phyloP scores from a whole-genome alignment of 2,113 vertebrate genomes.

The Eulemur macaco region DNA sequence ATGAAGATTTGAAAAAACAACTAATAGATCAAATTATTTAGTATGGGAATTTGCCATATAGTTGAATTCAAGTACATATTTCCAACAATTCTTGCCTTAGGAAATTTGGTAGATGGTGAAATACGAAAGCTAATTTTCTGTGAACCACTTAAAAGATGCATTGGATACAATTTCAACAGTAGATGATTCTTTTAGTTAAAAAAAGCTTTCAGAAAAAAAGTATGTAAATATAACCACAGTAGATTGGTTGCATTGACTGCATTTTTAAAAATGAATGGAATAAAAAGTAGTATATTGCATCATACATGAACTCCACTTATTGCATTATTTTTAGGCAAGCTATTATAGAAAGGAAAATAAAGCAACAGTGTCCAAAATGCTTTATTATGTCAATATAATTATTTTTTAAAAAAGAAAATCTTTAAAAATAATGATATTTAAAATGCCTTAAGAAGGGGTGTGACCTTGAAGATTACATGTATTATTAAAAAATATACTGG shows the following conservation, averaged over 20 bases:
- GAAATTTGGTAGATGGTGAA: conserved; percentile 5
- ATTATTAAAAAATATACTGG: not conserved
- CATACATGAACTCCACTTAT: not conserved
- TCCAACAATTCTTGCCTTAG: not conserved
- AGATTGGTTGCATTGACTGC: not conserved
- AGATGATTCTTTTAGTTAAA: not conserved
- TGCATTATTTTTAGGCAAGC: not conserved
- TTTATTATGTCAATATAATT: not conserved
- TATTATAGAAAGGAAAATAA: not conserved
- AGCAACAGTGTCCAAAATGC: not conserved
- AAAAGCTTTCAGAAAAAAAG: not conserved
- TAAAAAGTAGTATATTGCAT: not conserved
- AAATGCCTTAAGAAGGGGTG: not conserved
- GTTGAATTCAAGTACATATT: not conserved
- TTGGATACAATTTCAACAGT: not conserved
- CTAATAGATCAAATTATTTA: not conserved
- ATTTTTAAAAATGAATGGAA: not conserved
- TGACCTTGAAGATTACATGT: not conserved
- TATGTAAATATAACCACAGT: not conserved
- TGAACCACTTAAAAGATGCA: not conserved
- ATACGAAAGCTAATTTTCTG: not conserved
- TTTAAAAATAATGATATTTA: not conserved
- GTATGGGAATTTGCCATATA: not conserved
- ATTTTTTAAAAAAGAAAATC: not conserved
- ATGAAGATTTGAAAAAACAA: not conserved